Conservation (phyloP, 2,888 invertebrate genomes). For the Coenonympha glycerion region DNA sequence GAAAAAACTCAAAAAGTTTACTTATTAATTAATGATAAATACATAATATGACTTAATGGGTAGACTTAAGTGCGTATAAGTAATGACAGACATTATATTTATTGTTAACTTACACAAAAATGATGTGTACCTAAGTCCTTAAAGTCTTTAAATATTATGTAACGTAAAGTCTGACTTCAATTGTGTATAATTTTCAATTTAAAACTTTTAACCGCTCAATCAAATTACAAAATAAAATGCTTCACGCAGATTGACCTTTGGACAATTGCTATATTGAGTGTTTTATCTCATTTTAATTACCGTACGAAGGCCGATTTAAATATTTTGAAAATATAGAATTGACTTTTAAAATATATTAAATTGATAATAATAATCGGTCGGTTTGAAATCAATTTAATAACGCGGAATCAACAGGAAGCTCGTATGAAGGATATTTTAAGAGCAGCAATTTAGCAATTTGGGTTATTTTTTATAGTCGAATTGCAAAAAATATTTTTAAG, state of each 20-base stretch:
- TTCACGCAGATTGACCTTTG: constrained; percentile 38
- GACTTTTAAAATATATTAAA: constrained; percentile 38
- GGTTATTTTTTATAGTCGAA: background rate
- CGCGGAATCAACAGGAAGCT: constrained; percentile 28
- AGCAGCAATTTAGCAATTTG: background rate
- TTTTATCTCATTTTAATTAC: constrained; percentile 35
- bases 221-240: constrained; percentile 26
- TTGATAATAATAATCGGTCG: constrained; percentile 30
- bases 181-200: constrained; percentile 8
- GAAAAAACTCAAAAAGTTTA: too few species aligned
- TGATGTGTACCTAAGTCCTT: too few species aligned
- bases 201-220: constrained; percentile 29
- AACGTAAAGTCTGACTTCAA: constrained; percentile 5
- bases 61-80: too few species aligned
- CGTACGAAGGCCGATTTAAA: constrained; percentile 44
- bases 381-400: constrained; percentile 36
- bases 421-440: background rate
- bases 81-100: too few species aligned
- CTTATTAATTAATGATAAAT: too few species aligned
- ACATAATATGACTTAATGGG: too few species aligned
- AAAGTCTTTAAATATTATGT: background rate
- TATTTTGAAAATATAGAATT: constrained; percentile 42
- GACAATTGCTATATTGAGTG: constrained; percentile 37
- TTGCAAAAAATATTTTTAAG: background rate
- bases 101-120: too few species aligned